Base-by-base conservation (phyloP, 1,140 invertebrate species). In the Drosophila nigromelanica region DNA sequence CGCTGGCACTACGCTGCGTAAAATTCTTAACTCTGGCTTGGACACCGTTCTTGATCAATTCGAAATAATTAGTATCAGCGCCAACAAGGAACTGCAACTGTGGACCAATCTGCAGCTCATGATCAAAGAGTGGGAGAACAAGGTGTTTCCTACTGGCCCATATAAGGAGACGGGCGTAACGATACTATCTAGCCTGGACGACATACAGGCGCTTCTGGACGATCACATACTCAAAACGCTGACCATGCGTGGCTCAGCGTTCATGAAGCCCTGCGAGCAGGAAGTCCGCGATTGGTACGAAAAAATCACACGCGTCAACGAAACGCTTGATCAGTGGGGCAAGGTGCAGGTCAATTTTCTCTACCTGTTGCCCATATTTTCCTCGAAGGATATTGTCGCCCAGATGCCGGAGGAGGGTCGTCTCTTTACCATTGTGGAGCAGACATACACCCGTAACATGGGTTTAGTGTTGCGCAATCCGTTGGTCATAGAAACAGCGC, bases 331-430 rank as follows among this genome's bases (percentile, higher is more conserved):
- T 76, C 95, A 97, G 91, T 98, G 97, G 97, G 94, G 96, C 3
- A 97, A 96, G 92, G 97, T 96, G 11, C 96, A 97, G 92, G 94
- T 95, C 39, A 96, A 97, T 73, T 99, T 97, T 95, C 93, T 98
- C n/a, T 98, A 98, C 91, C 93, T 99, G 24, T 93, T 98, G 73
- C 97, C 97, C 0, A 98, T 99, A 78, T 99, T 99, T 92, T 97
- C 96, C 3, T 98, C 97, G 0, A 97, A 97, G 89, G 97, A 99
- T 90, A 98, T 99, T 73, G 95, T 97, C 35, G 95, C 95, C 1
- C 98, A 99, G 93, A 97, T 99, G 95, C 98, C 97, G 0, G 96
- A 97, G 89, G 98, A 99, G 93, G 97, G 96, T 7, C 92, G 94
- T 10, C 92, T 97, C 58, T 98, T 97, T 91, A 90, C 93, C 67